Evolutionary conservation across 1,140 invertebrate species (phyloP).

Genomic region (Calephelis nemesis): DNA sequence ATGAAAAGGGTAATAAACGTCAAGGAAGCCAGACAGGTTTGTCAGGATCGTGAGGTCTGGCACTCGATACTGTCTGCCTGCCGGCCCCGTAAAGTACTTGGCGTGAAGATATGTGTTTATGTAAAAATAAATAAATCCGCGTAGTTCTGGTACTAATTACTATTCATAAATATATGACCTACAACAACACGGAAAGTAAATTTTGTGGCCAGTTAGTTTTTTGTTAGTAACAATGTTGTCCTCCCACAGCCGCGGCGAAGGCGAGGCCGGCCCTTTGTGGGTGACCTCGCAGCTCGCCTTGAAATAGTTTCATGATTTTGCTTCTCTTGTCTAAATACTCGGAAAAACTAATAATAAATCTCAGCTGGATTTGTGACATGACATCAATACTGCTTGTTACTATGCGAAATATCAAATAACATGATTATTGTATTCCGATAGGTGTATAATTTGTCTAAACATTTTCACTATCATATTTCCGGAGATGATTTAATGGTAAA

Average conservation of each 20-base stretch:
- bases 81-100: no score
- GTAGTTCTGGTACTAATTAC: no score
- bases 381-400: not conserved
- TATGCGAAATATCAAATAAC: not conserved
- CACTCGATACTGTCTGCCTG: no score
- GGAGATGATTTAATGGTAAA: no score
- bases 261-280: slow-evolving; percentile 71
- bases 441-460: no score
- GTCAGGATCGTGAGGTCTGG: no score
- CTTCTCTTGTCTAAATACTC: slow-evolving; percentile 59
- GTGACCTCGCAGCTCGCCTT: slow-evolving; percentile 73
- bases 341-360: slow-evolving; percentile 38
- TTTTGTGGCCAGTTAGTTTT: slow-evolving; percentile 27
- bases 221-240: slow-evolving; percentile 43
- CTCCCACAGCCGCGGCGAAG: slow-evolving; percentile 56
- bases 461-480: no score
- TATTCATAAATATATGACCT: not conserved
- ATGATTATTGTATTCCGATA: not conserved
- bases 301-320: slow-evolving; percentile 74
- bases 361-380: not conserved
- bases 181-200: slow-evolving; percentile 15
- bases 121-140: no score
- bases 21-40: no score
- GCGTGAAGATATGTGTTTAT: no score
- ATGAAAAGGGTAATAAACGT: no score